Conservation (phyloP, 2,797 vertebrate species). For the Bufotes viridis region DNA sequence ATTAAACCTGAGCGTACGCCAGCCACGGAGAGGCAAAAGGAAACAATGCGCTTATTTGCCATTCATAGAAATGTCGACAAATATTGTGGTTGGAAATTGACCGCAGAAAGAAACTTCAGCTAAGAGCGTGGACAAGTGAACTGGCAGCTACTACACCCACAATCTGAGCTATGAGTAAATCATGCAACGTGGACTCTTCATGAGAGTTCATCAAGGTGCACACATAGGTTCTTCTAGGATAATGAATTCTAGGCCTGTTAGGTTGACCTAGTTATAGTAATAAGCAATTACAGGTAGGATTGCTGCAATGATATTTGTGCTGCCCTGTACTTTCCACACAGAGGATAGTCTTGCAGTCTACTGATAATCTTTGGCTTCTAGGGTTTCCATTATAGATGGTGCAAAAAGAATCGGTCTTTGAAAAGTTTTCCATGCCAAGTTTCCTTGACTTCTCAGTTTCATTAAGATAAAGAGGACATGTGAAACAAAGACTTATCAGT, state of each 20-base stretch:
- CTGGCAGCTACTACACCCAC: neutral
- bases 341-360: slow-evolving; percentile 12
- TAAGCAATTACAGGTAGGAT: neutral
- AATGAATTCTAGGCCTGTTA: neutral
- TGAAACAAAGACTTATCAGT: neutral
- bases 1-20: neutral
- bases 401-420: neutral
- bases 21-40: neutral
- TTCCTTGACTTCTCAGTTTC: neutral
- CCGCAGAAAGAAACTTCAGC: neutral
- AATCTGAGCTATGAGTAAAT: neutral
- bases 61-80: neutral
- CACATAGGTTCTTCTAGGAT: neutral
- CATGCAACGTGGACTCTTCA: neutral
- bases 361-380: neutral
- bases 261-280: neutral
- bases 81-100: neutral
- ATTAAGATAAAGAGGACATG: neutral
- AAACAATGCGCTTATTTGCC: neutral
- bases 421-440: neutral
- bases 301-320: neutral
- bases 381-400: neutral
- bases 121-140: neutral
- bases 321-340: neutral
- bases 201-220: neutral